These are phyloP conservation scores for Hipposideros larvatus DNA, from an alignment of 2,797 vertebrate genomes.

Conservation along the genomic window DNA sequence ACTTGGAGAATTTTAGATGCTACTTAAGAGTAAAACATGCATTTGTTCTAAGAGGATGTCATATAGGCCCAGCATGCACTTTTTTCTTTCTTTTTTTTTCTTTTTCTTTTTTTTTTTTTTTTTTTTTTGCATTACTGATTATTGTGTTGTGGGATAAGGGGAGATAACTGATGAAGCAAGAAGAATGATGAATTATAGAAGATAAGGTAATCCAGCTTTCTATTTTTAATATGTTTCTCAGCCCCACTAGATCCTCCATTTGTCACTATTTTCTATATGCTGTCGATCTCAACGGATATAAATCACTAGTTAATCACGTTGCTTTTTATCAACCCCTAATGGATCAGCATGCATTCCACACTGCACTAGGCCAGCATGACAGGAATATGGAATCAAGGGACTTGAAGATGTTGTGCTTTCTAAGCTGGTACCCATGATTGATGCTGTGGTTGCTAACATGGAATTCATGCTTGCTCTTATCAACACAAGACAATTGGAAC, in stretches of 20 bases:
- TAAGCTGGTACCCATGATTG: conserved; percentile 13
- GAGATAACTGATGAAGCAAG: conserved; percentile 69
- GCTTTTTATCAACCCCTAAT: conserved; percentile 66
- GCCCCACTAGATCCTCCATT: conserved; percentile 75
- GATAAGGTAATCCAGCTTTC: conserved; percentile 76
- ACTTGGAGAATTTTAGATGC: neutral
- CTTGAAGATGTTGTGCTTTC: neutral
- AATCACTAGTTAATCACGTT: conserved; percentile 81
- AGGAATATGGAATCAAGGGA: conserved; percentile 76
- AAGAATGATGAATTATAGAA: conserved; percentile 81
- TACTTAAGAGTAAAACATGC: neutral
- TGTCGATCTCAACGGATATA: conserved; percentile 82
- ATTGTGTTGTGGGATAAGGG: neutral
- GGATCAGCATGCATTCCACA: conserved; percentile 73
- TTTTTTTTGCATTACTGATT: neutral
- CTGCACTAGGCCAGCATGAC: conserved; percentile 47
- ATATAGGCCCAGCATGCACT: neutral
- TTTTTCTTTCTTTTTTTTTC: neutral
- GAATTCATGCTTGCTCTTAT: conserved; percentile 13
- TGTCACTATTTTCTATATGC: conserved; percentile 77
- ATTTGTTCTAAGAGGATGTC: neutral
- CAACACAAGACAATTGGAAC: neutral
- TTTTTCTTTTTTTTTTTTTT: neutral
- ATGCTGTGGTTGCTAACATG: neutral
- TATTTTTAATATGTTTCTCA: conserved; percentile 82